Base-by-base conservation (phyloP, 2,797 vertebrate genomes). In the Lophius americanus region DNA sequence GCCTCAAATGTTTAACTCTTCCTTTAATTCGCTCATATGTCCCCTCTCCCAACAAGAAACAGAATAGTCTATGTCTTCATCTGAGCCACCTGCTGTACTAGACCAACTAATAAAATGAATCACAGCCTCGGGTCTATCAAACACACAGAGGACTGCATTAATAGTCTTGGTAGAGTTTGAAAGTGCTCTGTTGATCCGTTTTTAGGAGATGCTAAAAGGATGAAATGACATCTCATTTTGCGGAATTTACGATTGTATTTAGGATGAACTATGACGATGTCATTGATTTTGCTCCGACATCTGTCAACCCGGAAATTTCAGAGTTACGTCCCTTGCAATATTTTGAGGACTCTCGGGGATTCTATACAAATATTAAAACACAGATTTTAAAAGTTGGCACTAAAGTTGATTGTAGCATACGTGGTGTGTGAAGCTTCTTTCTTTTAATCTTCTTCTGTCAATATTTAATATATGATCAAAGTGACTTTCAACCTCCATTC, bases 401-500 rank as follows among this genome's bases (percentile, higher is more conserved):
- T 50, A 44, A 11, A 4, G 12, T 42, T 9, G 9, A 4, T 42
- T 10, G 7, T 7, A 42, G 41, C 41, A 2, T 33, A 4, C 55
- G 64, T 10, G 6, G 64, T 10, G 6, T 58, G 32, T 36, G 36
- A 57, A 48, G 41, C 59, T 59, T 38, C 43, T 51, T 55, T 44
- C 23, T 44, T 10, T 49, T 55, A 5, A 51, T 62, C 5, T 14
- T 23, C 32, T 36, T 60, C 51, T 51, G 39, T 68, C 68, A 37
- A 42, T 47, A 73, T 64, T 61, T 59, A 33, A 55, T 60, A 50
- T 42, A 23, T 56, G 32, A 65, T 61, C 6, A 53, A n/a, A 53
- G 8, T 42, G 47, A 56, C 51, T 64, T 46, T 47, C 11, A 9
- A 7, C 11, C 6, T 70, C 59, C 35, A 52, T 50, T 59, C 11